phyloP scores from a whole-genome alignment of 2,113 vertebrate species.

The Terrapene triunguis region DNA sequence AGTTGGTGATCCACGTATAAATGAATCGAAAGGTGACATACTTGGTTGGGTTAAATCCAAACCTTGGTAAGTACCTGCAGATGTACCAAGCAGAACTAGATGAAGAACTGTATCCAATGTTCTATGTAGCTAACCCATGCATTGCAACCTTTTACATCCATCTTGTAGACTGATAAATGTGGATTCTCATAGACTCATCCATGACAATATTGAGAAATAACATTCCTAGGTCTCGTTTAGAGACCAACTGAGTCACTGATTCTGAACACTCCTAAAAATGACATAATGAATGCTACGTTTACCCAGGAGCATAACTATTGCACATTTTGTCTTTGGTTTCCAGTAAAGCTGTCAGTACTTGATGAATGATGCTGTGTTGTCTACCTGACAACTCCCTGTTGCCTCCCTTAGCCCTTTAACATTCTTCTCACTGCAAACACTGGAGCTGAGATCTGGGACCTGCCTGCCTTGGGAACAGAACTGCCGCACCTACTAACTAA shows the following conservation, averaged over 20 bases:
- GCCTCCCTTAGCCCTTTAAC: fast-evolving
- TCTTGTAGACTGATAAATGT: fast-evolving
- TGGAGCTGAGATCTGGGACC: background rate
- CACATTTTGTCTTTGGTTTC: background rate
- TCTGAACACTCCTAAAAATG: background rate
- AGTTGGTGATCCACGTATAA: background rate
- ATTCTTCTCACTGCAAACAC: fast-evolving
- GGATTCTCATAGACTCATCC: fast-evolving
- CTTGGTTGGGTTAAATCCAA: background rate
- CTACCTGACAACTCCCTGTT: background rate
- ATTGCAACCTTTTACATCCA: fast-evolving
- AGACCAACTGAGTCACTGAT: background rate
- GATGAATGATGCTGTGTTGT: fast-evolving
- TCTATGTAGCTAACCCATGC: fast-evolving
- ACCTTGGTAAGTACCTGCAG: background rate
- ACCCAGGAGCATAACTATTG: fast-evolving
- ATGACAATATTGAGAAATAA: fast-evolving
- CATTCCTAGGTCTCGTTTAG: fast-evolving
- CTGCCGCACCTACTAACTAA: fast-evolving
- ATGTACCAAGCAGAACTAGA: background rate
- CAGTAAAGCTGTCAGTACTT: fast-evolving
- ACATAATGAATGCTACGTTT: fast-evolving
- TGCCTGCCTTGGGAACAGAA: background rate
- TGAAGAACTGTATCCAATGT: background rate
- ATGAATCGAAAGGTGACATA: background rate